phyloP scores from a whole-genome alignment of 2,797 vertebrate species.

The Apodemus agrarius region DNA sequence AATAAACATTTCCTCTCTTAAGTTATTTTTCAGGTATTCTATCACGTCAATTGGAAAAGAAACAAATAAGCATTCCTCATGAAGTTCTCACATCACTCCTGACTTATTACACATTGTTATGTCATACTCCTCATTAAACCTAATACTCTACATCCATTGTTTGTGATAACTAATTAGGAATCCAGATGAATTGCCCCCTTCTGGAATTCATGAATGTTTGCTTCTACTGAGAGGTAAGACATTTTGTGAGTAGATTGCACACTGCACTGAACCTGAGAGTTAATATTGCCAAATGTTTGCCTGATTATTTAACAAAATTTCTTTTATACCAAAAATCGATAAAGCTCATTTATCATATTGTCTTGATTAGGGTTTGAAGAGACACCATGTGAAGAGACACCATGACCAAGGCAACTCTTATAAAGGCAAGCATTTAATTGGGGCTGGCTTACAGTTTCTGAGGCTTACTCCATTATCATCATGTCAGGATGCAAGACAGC shows the following conservation, averaged over 20 bases:
- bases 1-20: not conserved
- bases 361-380: too few relatives aligned
- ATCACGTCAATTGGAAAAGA: not conserved
- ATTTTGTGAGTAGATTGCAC: not conserved
- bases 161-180: not conserved
- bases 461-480: too few relatives aligned
- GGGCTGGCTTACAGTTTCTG: too few relatives aligned
- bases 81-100: not conserved
- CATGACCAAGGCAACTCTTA: too few relatives aligned
- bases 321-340: not conserved
- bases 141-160: not conserved
- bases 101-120: not conserved
- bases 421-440: too few relatives aligned
- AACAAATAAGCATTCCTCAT: not conserved
- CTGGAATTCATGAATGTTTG: not conserved
- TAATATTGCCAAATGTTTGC: not conserved
- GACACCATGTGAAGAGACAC: too few relatives aligned
- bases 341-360: not conserved
- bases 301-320: constrained; percentile 40
- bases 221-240: not conserved
- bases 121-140: not conserved
- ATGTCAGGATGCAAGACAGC: too few relatives aligned
- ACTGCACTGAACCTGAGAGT: not conserved
- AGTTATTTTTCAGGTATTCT: not conserved
- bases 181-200: not conserved